These are phyloP conservation scores for Eledona agricola DNA, from an alignment of 2,888 invertebrate genomes.

Conservation along the genomic window DNA sequence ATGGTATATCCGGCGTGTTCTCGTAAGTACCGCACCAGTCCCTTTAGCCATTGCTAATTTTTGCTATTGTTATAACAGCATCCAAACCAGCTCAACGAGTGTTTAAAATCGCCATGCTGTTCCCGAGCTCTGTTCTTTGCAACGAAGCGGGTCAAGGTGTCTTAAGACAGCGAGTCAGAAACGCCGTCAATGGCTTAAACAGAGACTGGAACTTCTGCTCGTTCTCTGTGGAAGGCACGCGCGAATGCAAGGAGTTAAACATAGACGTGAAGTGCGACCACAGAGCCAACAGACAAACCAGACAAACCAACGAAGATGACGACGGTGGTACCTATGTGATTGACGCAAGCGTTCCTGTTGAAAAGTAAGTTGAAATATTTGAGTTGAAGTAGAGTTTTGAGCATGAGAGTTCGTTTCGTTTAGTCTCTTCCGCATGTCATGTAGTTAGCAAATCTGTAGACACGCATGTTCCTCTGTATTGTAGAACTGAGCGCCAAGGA, in stretches of 20 bases:
- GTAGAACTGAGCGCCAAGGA: constrained; percentile 81
- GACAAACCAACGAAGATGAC: constrained; percentile 70
- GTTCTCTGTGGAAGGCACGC: constrained; percentile 84
- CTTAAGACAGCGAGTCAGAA: constrained; percentile 85
- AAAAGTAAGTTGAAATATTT: constrained; percentile 74
- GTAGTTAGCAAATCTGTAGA: constrained; percentile 54
- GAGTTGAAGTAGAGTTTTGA: too few species aligned
- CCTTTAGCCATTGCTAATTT: constrained; percentile 4
- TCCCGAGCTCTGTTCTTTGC: constrained; percentile 96
- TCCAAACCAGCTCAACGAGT: constrained; percentile 93
- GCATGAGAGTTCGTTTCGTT: too few species aligned
- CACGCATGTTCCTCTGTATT: constrained; percentile 61
- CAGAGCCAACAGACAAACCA: constrained; percentile 71
- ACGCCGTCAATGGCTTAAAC: constrained; percentile 89
- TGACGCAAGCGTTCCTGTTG: constrained; percentile 82
- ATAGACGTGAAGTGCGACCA: constrained; percentile 94
- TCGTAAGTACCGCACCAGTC: constrained; percentile 73
- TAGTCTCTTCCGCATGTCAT: too few species aligned
- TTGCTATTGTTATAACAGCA: too few species aligned
- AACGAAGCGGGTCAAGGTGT: constrained; percentile 96
- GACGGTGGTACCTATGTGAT: constrained; percentile 84
- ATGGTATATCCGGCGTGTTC: constrained; percentile 93
- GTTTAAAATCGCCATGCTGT: constrained; percentile 91
- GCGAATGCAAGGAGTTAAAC: constrained; percentile 89
- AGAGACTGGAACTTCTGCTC: constrained; percentile 98